Percentiles rank a stretch among this genome's conserved stretches.
These are phyloP conservation scores for Glandiceps talaboti DNA, from an alignment of 53 echinoderm and acorn worm species.

Conservation along the genomic window DNA sequence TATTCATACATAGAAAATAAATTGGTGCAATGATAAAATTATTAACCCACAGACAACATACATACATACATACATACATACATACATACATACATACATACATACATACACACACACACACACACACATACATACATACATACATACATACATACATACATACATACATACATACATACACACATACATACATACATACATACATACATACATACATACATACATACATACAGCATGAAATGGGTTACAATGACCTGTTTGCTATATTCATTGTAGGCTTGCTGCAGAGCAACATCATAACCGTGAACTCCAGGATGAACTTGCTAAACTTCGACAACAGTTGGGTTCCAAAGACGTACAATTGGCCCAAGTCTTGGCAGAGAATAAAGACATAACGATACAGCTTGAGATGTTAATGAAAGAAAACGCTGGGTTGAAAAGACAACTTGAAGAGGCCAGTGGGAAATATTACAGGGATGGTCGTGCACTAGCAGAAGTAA, in stretches of 20 bases:
- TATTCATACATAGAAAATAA: too few species aligned
- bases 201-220: too few species aligned
- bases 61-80: background rate
- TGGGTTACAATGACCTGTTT: too few species aligned
- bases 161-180: background rate
- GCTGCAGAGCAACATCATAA: constrained; percentile 55
- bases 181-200: too few species aligned
- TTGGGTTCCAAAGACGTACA: constrained; percentile 80
- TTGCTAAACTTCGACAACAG: constrained; percentile 53
- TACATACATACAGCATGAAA: too few species aligned
- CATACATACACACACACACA: background rate
- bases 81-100: background rate
- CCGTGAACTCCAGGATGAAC: constrained; percentile 48
- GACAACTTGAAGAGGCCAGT: constrained; percentile 50
- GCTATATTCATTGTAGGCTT: constrained; percentile 17
- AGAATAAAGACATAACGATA: constrained; percentile 50
- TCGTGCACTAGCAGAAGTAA: constrained; percentile 50
- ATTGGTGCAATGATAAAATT: too few species aligned
- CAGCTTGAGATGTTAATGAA: constrained; percentile 70
- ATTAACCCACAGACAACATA: too few species aligned
- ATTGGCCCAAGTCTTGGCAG: constrained; percentile 50
- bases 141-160: background rate
- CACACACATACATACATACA: background rate
- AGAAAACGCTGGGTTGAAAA: constrained; percentile 37
- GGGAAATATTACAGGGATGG: constrained; percentile 69